Base-by-base conservation (phyloP, 1,140 invertebrate species). In the Papilio helenus region DNA sequence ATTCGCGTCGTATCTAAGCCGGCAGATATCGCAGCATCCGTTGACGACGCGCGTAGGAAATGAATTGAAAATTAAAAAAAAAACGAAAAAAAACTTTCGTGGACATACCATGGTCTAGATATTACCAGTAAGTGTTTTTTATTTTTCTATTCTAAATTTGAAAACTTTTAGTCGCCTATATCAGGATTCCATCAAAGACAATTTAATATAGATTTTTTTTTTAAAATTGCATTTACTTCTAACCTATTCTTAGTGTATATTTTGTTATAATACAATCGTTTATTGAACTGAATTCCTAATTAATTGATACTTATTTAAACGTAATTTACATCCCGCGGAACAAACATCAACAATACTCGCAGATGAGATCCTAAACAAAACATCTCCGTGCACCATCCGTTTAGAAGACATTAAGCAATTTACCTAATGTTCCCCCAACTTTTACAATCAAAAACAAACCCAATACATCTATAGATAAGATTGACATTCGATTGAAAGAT, bases 351-450 rank as follows among this genome's bases (percentile, higher is more conserved):
- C 76, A 65, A 44, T 65, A 10, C 76, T 77, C 76, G 39, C 76
- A 77, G 76, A 77, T 68, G 55, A 77, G 76, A 76, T 80, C 81
- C 84, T 72, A 87, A 92, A 93, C 90, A 89, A 89, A 92, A 91
- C 90, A 88, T 87, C 82, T 82, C 85, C 79, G 81, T 86, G 84
- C 85, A 82, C 83, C 82, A 82, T 87, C 89, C 90, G 87, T 88
- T 92, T 87, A 86, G 85, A 89, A 82, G 84, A 89, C 89, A 91
- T 93, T 91, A 89, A 88, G 81, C 87, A 91, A 93, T 92, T 92
- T 88, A 88, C 89, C 86, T 93, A 92, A 93, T 91, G 87, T 87
- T 80, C 82, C 68, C 29, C 51, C 79, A 18, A 34, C 39, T 18
- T 4, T 18, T n/a, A 55, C 78, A 80, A 61, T 76, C 71, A 10